Evolutionary conservation across 1,140 invertebrate genomes (phyloP).

Genomic region (Sitophilus oryzae): DNA sequence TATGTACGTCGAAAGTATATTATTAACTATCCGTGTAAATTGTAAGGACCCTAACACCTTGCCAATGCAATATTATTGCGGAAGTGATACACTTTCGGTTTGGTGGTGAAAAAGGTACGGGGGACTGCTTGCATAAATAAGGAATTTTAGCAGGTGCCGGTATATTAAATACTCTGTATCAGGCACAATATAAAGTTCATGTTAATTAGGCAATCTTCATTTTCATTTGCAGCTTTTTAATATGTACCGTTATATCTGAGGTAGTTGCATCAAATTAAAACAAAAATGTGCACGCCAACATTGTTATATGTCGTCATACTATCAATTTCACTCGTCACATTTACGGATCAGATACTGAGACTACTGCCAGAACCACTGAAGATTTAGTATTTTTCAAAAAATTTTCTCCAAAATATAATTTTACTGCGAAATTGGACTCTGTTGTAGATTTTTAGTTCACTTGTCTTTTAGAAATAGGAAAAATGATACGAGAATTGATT

Average conservation of each 20-base stretch:
- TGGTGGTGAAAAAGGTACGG: slow-evolving; percentile 12
- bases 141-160: slow-evolving; percentile 24
- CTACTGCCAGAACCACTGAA: neutral
- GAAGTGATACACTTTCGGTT: slow-evolving; percentile 28
- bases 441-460: too few relatives aligned
- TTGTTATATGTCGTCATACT: slow-evolving; percentile 9
- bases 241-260: slow-evolving; percentile 18
- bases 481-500: too few relatives aligned
- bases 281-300: slow-evolving; percentile 9
- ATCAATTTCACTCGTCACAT: slow-evolving; percentile 5
- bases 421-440: too few relatives aligned
- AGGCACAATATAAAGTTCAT: slow-evolving; percentile 18
- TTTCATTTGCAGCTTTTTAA: slow-evolving; percentile 22
- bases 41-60: neutral
- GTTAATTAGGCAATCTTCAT: slow-evolving; percentile 16
- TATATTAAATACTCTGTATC: slow-evolving; percentile 13
- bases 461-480: too few relatives aligned
- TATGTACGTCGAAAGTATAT: too few relatives aligned
- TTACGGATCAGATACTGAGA: neutral
- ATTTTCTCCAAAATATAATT: too few relatives aligned
- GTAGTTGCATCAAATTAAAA: slow-evolving; percentile 17
- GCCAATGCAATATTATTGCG: slow-evolving; percentile 23
- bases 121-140: slow-evolving; percentile 27
- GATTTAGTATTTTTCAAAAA: too few relatives aligned
- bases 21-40: neutral